A percentile compares a stretch with the other conserved stretches of the same genome.
Conservation (phyloP, 2,888 invertebrate species). For the Sepioteuthis lessoniana region DNA sequence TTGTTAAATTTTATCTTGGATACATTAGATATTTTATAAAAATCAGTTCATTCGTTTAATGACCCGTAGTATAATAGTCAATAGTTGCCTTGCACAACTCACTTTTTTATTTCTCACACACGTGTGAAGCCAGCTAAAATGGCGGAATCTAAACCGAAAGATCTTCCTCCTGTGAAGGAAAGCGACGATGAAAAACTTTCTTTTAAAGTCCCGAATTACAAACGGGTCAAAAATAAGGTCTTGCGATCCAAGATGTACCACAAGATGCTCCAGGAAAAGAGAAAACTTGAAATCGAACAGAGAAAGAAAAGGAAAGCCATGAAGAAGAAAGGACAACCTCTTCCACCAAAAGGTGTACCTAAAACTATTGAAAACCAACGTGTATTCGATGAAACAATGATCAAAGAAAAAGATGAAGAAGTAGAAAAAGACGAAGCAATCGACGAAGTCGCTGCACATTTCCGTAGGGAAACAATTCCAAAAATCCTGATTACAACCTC, state of each 20-base stretch:
- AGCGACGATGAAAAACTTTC: neutral
- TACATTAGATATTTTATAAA: no score
- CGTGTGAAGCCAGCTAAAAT: neutral
- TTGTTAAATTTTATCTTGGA: neutral
- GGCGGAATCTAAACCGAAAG: neutral
- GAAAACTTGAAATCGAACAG: neutral
- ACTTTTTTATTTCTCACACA: no score
- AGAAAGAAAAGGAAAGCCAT: neutral
- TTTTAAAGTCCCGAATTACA: conserved; percentile 6
- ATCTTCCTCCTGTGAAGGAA: neutral
- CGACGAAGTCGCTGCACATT: conserved; percentile 92
- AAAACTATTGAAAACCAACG: conserved; percentile 94
- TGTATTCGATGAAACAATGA: conserved; percentile 91
- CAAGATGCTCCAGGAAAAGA: conserved; percentile 24
- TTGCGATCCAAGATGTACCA: conserved; percentile 35
- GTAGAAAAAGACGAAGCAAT: conserved; percentile 79
- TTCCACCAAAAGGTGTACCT: conserved; percentile 79
- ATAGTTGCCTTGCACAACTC: no score
- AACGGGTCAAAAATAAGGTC: conserved; percentile 42
- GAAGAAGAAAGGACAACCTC: neutral
- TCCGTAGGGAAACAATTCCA: conserved; percentile 88
- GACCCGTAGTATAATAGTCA: neutral
- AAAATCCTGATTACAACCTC: conserved; percentile 96
- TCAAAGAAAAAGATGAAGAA: conserved; percentile 82
- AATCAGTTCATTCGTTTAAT: neutral